Evolutionary conservation across 1,140 invertebrate genomes (phyloP), one percentile per base, ranked within the genome.

Genomic region (Yoshiicerus persimilis): DNA sequence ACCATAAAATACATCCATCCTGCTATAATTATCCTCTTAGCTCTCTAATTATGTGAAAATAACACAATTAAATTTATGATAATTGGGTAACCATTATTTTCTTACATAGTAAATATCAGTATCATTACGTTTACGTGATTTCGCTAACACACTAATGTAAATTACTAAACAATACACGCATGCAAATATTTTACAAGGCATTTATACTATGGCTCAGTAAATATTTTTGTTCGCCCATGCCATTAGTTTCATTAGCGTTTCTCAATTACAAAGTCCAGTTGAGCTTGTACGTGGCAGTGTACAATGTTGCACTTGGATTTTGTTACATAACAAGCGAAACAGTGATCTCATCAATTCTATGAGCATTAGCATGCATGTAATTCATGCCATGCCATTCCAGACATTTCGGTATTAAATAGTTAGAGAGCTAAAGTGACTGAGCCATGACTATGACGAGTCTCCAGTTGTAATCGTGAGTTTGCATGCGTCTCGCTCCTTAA

Each of bases 371-470:
- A 70, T 30, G 27, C 9, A 70, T 30, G 25, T 70, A 70, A 70
- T 30, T 70, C 66, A 27, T 30, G 30, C 66, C 9, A 16, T 70
- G 66, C 66, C 66, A 70, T 70, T 70, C 32, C 75, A 80, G 75
- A 80, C 75, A 80, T 80, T 38, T 80, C 75, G 30, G 75, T 80
- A 38, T 38, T 80, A 80, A n/a, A 77, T 77, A 77, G 70, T 77
- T 77, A 77, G 27, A 32, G 32, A 77, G 70, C 11, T 77, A 34
- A 77, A 77, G 32, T 77, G 70, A 77, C 11, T 77, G 70, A 34
- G 70, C 32, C 70, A 36, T 77, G 70, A 77, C 70, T 70, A 70
- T 70, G 64, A 70, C 27, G 70, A 77, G 27, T 36, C 70, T 77
- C 27, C 27, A 77, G 32, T 77, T 77, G 70, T 77, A 77, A 77